Evolutionary conservation across 2,888 invertebrate genomes (phyloP).

Genomic region (Agrotis exclamationis): DNA sequence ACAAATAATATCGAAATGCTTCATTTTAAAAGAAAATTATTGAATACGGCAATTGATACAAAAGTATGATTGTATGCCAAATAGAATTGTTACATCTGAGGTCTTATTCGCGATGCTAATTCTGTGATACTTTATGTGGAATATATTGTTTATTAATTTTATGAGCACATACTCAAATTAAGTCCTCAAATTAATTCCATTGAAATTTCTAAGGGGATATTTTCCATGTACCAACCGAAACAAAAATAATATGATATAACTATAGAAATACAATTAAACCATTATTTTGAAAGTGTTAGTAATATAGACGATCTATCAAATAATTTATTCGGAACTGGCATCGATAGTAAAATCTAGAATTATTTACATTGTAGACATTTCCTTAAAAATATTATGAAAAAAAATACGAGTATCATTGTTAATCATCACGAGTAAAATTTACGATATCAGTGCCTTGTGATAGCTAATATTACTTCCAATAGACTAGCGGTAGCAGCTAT

Average conservation of each 20-base stretch:
- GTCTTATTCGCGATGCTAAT: conserved; percentile 9
- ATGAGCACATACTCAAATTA: too few species aligned
- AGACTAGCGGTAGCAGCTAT: conserved; percentile 55
- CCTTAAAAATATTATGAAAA: conserved; percentile 4
- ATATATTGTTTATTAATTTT: too few species aligned
- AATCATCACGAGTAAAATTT: conserved; percentile 51
- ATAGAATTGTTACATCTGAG: not conserved
- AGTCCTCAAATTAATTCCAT: too few species aligned
- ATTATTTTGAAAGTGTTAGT: too few species aligned
- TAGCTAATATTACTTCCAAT: conserved; percentile 63
- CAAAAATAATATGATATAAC: too few species aligned
- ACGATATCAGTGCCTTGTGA: conserved; percentile 76
- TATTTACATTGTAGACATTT: conserved; percentile 23
- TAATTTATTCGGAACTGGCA: conserved; percentile 12
- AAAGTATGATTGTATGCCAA: conserved; percentile 22
- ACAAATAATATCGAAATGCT: not conserved
- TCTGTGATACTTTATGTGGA: not conserved
- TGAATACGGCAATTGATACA: not conserved
- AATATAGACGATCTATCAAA: not conserved
- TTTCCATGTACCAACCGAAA: too few species aligned
- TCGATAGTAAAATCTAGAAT: conserved; percentile 7
- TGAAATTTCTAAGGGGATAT: too few species aligned
- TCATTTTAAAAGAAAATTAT: conserved; percentile 3
- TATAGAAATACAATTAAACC: too few species aligned
- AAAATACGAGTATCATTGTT: conserved; percentile 28